Base-by-base conservation (phyloP, 92 coral and sea anemone genomes). In the Pocillopora meandrina region DNA sequence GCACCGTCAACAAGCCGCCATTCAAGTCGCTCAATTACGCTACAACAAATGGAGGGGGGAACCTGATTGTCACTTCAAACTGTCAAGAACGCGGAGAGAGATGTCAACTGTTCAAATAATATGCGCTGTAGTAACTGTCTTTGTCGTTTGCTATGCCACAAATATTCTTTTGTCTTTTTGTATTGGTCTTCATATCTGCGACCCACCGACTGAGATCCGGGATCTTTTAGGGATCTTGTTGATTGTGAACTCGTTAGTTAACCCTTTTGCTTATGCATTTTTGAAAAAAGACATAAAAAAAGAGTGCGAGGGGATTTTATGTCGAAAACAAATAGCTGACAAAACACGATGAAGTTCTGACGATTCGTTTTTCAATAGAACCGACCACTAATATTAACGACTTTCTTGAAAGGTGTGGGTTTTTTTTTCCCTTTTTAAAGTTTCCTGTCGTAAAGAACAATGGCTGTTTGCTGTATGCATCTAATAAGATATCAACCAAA, bases 201-300 rank as follows among this genome's bases (percentile, higher is more conserved):
- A 76, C 26, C 80, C 80, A 9, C 80, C 80, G 18, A 59, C 2
- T 33, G 21, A 0, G n/a, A 65, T 76, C 12, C 80, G 61, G 34
- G 80, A 76, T 61, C 65, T 76, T 26, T 65, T 76, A 11, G 80
- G 66, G 2, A 76, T 90, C 10, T 64, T 90, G 2, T 75, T 85
- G 13, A 59, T 81, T 56, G 60, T 90, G 19, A 90, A 90, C 85
- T 85, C 87, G 56, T 81, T 81, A 26, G 84, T 86, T 12, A 90
- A 90, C 61, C 92, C 92, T 61, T 61, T 82, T 61, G 92, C 87
- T 12, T 90, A 90, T 49, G 92, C 87, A 1, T 65, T 90, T 56
- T 72, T 80, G 0, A 90, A 90, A 69, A 57, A 71, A 12, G 92
- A 90, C 71, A 42, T 90, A 52, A 83, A 88, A 65, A 80, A 59